Evolutionary conservation across 2,113 vertebrate species (phyloP).

Genomic region (Chamaetylas fuelleborni): DNA sequence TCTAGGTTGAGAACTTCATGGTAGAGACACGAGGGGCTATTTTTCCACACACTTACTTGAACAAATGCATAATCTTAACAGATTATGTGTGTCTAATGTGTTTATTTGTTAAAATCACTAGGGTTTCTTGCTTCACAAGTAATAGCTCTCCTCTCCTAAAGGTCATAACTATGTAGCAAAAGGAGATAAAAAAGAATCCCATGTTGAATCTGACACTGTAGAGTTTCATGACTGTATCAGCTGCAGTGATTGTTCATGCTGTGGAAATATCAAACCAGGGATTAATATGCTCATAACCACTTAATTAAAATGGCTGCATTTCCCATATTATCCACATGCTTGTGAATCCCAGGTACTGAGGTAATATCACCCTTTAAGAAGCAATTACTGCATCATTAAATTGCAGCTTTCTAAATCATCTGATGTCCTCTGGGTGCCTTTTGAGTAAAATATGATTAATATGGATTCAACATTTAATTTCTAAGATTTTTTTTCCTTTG

Average conservation of each 20-base stretch:
- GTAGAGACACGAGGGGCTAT: background rate
- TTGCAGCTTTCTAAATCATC: background rate
- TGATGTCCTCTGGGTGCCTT: background rate
- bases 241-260: background rate
- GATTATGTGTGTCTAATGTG: background rate
- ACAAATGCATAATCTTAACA: background rate
- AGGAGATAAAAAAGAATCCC: background rate
- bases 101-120: background rate
- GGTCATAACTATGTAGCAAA: background rate
- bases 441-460: background rate
- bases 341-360: background rate
- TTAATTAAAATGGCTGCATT: background rate
- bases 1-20: background rate
- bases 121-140: background rate
- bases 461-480: background rate
- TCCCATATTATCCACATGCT: background rate
- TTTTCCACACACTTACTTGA: background rate
- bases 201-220: background rate
- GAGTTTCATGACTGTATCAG: background rate
- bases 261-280: background rate
- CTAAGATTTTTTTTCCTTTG: background rate
- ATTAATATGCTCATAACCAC: background rate
- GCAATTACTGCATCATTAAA: background rate
- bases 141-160: background rate
- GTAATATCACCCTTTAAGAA: background rate